Percentiles rank a stretch among this genome's conserved stretches.
phyloP scores from a whole-genome alignment of 2,888 invertebrate species.

The Magallana nippona region DNA sequence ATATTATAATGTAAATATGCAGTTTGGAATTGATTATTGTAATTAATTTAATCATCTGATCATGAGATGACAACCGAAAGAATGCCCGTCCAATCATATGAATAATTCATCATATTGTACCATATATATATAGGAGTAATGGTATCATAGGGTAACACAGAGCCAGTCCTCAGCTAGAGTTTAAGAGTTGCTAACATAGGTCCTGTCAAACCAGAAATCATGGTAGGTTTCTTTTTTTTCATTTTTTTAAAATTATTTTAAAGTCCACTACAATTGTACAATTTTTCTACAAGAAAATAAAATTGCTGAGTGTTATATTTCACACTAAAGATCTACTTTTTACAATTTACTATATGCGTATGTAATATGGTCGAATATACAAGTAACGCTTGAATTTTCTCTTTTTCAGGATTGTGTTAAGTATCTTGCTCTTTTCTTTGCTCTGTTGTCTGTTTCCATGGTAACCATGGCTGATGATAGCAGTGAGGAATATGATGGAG shows the following conservation, averaged over 20 bases:
- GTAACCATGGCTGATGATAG: constrained; percentile 22
- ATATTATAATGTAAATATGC: constrained; percentile 29
- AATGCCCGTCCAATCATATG: background rate
- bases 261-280: no score
- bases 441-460: background rate
- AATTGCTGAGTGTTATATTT: no score
- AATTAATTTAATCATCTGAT: constrained; percentile 23
- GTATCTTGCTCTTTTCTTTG: constrained; percentile 14
- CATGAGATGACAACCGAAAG: background rate
- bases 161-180: background rate
- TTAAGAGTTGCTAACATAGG: background rate
- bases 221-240: background rate
- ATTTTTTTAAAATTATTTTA: no score
- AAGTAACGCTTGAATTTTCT: background rate
- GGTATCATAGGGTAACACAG: background rate
- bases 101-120: background rate
- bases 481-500: background rate
- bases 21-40: background rate
- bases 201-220: background rate
- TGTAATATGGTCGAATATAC: no score
- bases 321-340: no score
- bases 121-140: background rate
- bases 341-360: background rate
- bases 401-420: constrained; percentile 19
- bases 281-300: no score